Base-by-base conservation (phyloP, 2,888 invertebrate genomes). In the Oscheius sp. region DNA sequence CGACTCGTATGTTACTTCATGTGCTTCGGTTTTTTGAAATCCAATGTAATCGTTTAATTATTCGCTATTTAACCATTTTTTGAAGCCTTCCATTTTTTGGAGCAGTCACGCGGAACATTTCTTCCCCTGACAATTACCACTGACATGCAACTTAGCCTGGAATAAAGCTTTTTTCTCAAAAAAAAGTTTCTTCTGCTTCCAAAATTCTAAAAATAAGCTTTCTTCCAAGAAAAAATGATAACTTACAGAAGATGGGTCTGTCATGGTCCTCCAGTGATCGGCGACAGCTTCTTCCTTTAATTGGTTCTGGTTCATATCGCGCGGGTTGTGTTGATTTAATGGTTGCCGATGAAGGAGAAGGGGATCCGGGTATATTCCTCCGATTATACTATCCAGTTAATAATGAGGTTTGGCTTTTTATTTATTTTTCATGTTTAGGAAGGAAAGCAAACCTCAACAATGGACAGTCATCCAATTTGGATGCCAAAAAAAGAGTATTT, bases 291-390 rank as follows among this genome's bases (percentile, higher is more conserved):
- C 63, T 77, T 28, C 64, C 74, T 41, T 57, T 70, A 2, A 62
- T 67, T 44, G 68, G 65, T 36, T 67, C 71, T 47, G 74, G 74
- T 56, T 50, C 59, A 24, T 74, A 67, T 26, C 57, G 70, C 59
- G 90, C 90, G 32, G 90, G 90, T 59, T 89, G 89, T 78, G 85
- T 88, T 33, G 91, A 91, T 85, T 83, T 90, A 26, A 90, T 90
- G 89, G 86, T 89, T 38, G 89, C 88, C 67, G 89, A 89, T 79
- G 65, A 56, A 2, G 68, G 71, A 33, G 63, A 73, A 12, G 86
- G 87, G 8, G 86, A 87, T 78, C 85, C 88, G 12, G 90, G 90
- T 8, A 82, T 88, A 26, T 90, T 90, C 78, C 86, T 90, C 73
- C 85, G 91, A 57, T 73, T 91, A 2, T 90, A 89, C 83, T 91